Evolutionary conservation across 2,888 invertebrate species (phyloP).

Genomic region (Serripes groenlandicus): DNA sequence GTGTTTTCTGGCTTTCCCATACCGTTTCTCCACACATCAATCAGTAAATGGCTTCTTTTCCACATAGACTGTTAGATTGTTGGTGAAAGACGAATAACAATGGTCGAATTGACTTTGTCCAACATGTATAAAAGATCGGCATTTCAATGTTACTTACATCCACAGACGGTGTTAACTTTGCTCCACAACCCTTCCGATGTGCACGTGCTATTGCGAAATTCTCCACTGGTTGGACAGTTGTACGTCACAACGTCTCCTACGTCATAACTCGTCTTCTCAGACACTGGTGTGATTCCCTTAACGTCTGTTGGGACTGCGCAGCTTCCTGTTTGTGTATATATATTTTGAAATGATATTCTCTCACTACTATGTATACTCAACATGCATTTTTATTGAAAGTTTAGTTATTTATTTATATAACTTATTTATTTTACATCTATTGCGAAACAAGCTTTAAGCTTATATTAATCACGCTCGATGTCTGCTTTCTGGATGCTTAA

Average conservation of each 20-base stretch:
- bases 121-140: not conserved
- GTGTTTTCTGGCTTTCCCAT: too few relatives aligned
- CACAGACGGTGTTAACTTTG: conserved; percentile 10
- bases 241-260: conserved; percentile 30
- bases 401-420: too few relatives aligned
- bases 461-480: too few relatives aligned
- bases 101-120: not conserved
- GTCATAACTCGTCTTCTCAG: not conserved
- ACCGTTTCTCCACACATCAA: too few relatives aligned
- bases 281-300: not conserved
- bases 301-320: conserved; percentile 5
- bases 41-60: too few relatives aligned
- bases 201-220: conserved; percentile 20
- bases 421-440: too few relatives aligned
- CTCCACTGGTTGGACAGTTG: conserved; percentile 2
- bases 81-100: too few relatives aligned
- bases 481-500: too few relatives aligned
- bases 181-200: conserved; percentile 27
- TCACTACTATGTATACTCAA: too few relatives aligned
- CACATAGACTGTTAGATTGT: too few relatives aligned
- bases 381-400: too few relatives aligned
- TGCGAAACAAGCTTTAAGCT: too few relatives aligned
- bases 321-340: not conserved
- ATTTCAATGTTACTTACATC: conserved; percentile 12
- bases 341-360: not conserved